Conservation (phyloP, 2,113 vertebrate species). For the human region GRCh38 chr9:8712001-8712500, state of each 20-base stretch:
- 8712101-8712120: background rate
- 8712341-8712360: background rate
- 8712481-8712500: background rate
- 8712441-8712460: background rate
- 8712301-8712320: background rate
- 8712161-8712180: background rate
- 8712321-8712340: background rate
- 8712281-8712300: background rate
- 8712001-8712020: background rate
- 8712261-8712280: background rate
- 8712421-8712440: background rate
- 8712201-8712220: background rate
- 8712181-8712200: background rate
- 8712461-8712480: background rate
- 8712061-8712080: background rate
- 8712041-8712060: background rate
- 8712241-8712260: background rate
- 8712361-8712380: background rate
- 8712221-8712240: background rate
- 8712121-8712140: background rate
- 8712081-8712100: background rate
- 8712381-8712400: background rate
- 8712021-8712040: background rate
- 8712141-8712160: slow-evolving; percentile 46
- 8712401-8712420: background rate